Conservation (phyloP, 2,888 invertebrate species). For the Prosopocoilus inquinatus region DNA sequence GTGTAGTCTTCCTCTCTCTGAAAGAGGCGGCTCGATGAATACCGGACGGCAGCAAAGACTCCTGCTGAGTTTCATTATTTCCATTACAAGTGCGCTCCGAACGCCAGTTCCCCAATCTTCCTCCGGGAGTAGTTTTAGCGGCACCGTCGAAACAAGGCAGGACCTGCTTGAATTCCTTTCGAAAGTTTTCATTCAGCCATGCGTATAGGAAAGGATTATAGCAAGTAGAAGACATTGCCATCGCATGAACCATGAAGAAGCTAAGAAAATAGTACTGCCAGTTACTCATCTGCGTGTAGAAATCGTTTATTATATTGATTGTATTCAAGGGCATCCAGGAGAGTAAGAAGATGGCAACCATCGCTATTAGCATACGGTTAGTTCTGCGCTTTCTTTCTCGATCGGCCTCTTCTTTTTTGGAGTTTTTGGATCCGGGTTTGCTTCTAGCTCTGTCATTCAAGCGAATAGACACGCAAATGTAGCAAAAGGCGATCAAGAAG, state of each 20-base stretch:
- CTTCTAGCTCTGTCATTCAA: constrained; percentile 79
- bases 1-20: constrained; percentile 41
- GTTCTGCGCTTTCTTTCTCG: constrained; percentile 87
- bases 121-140: constrained; percentile 39
- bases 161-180: constrained; percentile 83
- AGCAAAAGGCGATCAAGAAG: constrained; percentile 90
- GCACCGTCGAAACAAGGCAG: constrained; percentile 59
- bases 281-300: constrained; percentile 68
- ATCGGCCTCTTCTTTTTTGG: constrained; percentile 86
- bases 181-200: constrained; percentile 93
- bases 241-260: constrained; percentile 85
- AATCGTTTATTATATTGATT: constrained; percentile 83
- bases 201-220: constrained; percentile 95
- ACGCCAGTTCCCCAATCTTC: constrained; percentile 56
- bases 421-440: constrained; percentile 81
- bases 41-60: constrained; percentile 48
- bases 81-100: constrained; percentile 75
- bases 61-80: constrained; percentile 70
- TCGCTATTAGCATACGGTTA: constrained; percentile 95
- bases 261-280: constrained; percentile 84
- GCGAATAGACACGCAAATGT: constrained; percentile 86
- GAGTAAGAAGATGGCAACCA: constrained; percentile 95
- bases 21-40: constrained; percentile 59
- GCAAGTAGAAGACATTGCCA: constrained; percentile 92
- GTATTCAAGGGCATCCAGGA: constrained; percentile 94